Evolutionary conservation across 2,797 vertebrate genomes (phyloP).

Genomic region (Pterois miles): DNA sequence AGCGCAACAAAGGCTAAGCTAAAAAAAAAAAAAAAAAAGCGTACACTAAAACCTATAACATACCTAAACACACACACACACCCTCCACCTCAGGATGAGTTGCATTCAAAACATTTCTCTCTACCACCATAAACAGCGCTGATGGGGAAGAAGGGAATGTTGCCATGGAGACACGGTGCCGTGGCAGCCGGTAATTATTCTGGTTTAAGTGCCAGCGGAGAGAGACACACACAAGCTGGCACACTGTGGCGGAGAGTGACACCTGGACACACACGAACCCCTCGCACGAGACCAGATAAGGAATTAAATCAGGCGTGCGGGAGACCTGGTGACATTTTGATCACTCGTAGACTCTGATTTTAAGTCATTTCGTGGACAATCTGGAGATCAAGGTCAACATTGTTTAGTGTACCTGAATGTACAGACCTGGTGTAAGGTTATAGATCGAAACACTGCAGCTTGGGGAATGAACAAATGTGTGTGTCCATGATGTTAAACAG

Average conservation of each 20-base stretch:
- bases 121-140: slow-evolving; percentile 64
- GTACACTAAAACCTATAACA: background rate
- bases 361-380: background rate
- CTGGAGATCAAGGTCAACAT: background rate
- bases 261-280: slow-evolving; percentile 44
- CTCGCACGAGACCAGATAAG: background rate
- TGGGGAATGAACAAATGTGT: background rate
- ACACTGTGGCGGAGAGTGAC: slow-evolving; percentile 48
- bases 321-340: background rate
- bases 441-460: background rate
- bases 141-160: slow-evolving; percentile 68
- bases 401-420: background rate
- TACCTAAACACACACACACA: background rate
- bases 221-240: slow-evolving; percentile 39
- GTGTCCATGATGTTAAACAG: background rate
- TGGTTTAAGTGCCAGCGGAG: slow-evolving; percentile 61
- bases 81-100: slow-evolving; percentile 17
- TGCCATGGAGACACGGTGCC: slow-evolving; percentile 74
- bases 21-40: background rate
- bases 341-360: background rate
- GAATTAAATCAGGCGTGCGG: background rate
- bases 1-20: background rate
- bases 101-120: slow-evolving; percentile 36
- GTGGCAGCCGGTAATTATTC: slow-evolving; percentile 76
- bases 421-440: background rate